Base-by-base conservation (phyloP, 2,113 vertebrate genomes). In the Hemicordylus capensis region DNA sequence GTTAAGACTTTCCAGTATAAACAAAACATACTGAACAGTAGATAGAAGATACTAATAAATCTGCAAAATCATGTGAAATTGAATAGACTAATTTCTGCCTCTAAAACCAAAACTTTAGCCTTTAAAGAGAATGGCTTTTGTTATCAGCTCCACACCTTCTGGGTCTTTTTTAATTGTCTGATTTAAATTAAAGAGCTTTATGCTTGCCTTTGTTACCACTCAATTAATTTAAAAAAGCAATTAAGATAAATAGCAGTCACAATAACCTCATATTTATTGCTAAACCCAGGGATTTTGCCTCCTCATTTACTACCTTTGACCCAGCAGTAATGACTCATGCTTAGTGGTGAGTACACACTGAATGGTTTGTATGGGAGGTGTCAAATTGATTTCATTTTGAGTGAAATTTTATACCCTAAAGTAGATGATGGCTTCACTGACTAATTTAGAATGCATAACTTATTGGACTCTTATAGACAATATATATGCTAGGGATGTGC, bases 191-290 rank as follows among this genome's bases (percentile, higher is more conserved):
- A 95, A 76, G 92, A 87, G 48, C 20, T 89, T 93, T 95, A 93
- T 92, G 46, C 76, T 26, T 90, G 88, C 89, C 94, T 96, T 96
- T 94, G 88, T 94, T 95, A 87, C 82, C 44, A 91, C 14, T 56
- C 90, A 94, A 95, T 94, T 97, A 95, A 95, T 95, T 96, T 91
- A 94, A 81, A 92, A 95, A 96, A 94, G 80, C 90, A 95, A 96
- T 96, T 95, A 95, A 96, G 94, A 95, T 95, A 89, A 95, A 94
- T 94, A 95, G 95, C 94, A 95, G 46, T 85, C 80, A 80, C 90
- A 92, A 92, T 93, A 93, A 90, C 93, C 86, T 93, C 54, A 89
- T 92, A 85, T 87, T 93, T 92, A 88, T 87, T 93, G 93, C 56
- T 85, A 95, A 95, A 74, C 42, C 3, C 87, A 77, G 86, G 34